phyloP scores from a whole-genome alignment of 2,797 vertebrate species.

The Ctenochaetus hawaiiensis region DNA sequence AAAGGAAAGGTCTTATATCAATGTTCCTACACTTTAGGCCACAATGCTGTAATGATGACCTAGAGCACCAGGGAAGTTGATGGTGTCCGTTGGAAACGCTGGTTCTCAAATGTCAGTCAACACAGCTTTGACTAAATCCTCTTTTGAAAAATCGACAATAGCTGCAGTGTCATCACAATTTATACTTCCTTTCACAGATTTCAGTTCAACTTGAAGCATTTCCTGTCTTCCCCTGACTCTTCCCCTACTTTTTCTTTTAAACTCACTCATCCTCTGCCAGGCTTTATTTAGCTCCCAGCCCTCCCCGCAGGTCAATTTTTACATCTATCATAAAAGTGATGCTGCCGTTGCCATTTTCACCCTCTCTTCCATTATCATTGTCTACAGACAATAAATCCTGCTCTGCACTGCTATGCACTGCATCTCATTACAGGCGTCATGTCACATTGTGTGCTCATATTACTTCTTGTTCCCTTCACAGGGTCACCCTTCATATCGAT shows the following conservation, averaged over 20 bases:
- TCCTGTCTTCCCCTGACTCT: neutral
- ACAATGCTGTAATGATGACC: neutral
- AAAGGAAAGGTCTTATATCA: neutral
- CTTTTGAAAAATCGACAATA: neutral
- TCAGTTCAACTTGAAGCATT: neutral
- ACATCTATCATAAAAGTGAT: slow-evolving; percentile 69
- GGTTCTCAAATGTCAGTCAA: slow-evolving; percentile 10
- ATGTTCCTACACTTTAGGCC: neutral
- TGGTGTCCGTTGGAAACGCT: neutral
- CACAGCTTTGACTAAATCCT: neutral
- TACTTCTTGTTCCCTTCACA: slow-evolving; percentile 46
- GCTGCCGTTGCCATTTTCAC: slow-evolving; percentile 62
- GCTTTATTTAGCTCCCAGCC: slow-evolving; percentile 47
- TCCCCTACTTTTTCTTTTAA: slow-evolving; percentile 5
- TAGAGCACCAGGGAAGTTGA: no score
- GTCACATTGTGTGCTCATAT: slow-evolving; percentile 54
- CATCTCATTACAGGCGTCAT: slow-evolving; percentile 68
- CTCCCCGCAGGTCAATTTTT: slow-evolving; percentile 55
- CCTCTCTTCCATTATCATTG: slow-evolving; percentile 64
- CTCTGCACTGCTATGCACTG: slow-evolving; percentile 20
- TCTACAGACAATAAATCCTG: slow-evolving; percentile 67
- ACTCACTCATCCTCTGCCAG: slow-evolving; percentile 21
- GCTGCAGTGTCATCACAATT: neutral
- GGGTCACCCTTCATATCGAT: slow-evolving; percentile 67
- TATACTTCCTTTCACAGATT: neutral